Evolutionary conservation across 2,888 invertebrate genomes (phyloP).

Genomic region (Netelia fuscicornis): DNA sequence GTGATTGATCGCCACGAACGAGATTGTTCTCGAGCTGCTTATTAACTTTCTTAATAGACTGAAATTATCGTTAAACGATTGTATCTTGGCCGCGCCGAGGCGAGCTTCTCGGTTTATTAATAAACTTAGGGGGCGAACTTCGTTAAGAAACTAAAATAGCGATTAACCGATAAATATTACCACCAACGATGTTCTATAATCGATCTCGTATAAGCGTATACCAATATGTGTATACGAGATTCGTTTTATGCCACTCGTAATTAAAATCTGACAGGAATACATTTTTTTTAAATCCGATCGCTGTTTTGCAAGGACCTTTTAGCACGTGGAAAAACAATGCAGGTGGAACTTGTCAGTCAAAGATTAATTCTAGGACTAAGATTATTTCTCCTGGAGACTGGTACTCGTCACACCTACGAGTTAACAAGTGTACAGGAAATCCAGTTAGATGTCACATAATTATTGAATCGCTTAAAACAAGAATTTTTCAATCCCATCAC

Average conservation of each 20-base stretch:
- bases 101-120: slow-evolving; percentile 39
- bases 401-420: too few relatives aligned
- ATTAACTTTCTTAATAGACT: slow-evolving; percentile 70
- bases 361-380: too few relatives aligned
- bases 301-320: too few relatives aligned
- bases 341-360: too few relatives aligned
- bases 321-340: too few relatives aligned
- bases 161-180: slow-evolving; percentile 45
- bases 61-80: slow-evolving; percentile 69
- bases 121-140: slow-evolving; percentile 36
- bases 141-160: slow-evolving; percentile 30
- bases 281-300: neutral
- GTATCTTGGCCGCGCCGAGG: slow-evolving; percentile 19
- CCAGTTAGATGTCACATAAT: too few relatives aligned
- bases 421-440: too few relatives aligned
- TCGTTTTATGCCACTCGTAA: neutral
- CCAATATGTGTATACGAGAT: neutral
- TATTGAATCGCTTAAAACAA: too few relatives aligned
- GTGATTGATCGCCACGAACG: slow-evolving; percentile 65
- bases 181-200: slow-evolving; percentile 44
- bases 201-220: neutral
- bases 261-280: neutral
- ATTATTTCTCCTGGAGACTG: too few relatives aligned
- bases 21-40: slow-evolving; percentile 46
- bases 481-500: too few relatives aligned